phyloP scores from a whole-genome alignment of 2,888 invertebrate genomes.

The Ophonus ardosiacus region DNA sequence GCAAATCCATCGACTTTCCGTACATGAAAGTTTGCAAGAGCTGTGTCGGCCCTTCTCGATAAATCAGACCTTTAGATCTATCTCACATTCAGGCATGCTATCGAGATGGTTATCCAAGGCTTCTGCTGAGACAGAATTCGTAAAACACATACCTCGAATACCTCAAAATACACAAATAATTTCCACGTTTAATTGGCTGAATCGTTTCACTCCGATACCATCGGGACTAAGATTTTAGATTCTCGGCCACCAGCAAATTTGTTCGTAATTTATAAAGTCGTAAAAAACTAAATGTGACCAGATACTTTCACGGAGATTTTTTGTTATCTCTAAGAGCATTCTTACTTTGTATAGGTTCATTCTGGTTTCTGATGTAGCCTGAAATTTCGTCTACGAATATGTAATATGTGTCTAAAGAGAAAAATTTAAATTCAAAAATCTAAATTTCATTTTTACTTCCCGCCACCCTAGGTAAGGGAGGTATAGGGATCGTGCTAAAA shows the following conservation, averaged over 20 bases:
- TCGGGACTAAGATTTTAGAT: constrained; percentile 34
- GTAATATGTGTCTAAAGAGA: too few relatives aligned
- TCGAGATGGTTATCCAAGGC: constrained; percentile 30
- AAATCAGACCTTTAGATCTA: constrained; percentile 23
- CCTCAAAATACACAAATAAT: constrained; percentile 50
- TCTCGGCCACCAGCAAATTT: constrained; percentile 48
- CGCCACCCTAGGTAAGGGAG: too few relatives aligned
- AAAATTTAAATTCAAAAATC: too few relatives aligned
- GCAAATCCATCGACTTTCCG: constrained; percentile 53
- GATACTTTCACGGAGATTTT: background rate
- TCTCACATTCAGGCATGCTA: constrained; percentile 13
- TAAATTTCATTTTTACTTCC: too few relatives aligned
- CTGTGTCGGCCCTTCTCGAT: background rate
- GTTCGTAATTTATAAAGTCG: constrained; percentile 43
- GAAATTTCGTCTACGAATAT: too few relatives aligned
- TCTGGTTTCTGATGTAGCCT: background rate
- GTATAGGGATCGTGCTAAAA: too few relatives aligned
- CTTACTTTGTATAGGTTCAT: background rate
- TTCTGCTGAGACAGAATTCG: constrained; percentile 35
- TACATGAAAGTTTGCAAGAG: background rate
- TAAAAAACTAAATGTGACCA: constrained; percentile 43
- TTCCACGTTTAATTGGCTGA: constrained; percentile 48
- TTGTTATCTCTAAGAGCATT: background rate
- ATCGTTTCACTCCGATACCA: constrained; percentile 30
- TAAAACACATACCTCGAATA: constrained; percentile 45